Conservation (phyloP, 2,113 vertebrate species). For the Ophiodon elongatus region DNA sequence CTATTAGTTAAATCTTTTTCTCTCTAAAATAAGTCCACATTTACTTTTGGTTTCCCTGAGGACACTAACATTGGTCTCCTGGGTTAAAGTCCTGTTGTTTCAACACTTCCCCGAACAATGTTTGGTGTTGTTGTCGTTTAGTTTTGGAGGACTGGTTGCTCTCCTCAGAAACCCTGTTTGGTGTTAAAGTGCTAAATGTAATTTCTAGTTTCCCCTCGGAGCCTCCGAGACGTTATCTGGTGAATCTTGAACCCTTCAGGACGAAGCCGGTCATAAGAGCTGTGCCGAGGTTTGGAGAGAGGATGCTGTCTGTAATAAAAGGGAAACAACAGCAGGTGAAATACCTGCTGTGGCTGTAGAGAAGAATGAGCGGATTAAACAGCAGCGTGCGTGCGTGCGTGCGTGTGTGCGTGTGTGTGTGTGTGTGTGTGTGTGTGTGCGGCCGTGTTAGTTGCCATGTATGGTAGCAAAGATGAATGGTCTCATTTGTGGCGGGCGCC, state of each 20-base stretch:
- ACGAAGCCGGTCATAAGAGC: not conserved
- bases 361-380: conserved; percentile 49
- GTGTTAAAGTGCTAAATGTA: no score
- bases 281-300: conserved; percentile 1
- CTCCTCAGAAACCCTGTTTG: no score
- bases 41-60: no score
- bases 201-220: not conserved
- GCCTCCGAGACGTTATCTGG: not conserved
- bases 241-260: not conserved
- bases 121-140: no score
- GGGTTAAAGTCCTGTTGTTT: no score
- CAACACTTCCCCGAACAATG: no score
- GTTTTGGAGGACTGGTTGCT: no score
- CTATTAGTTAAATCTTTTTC: no score
- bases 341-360: conserved; percentile 58
- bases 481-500: conserved; percentile 83
- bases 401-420: conserved; percentile 41
- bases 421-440: conserved; percentile 32
- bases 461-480: conserved; percentile 80
- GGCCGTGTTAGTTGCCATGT: conserved; percentile 26
- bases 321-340: conserved; percentile 63
- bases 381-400: conserved; percentile 8
- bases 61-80: no score
- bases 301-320: conserved; percentile 23
- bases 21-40: no score